Conservation (phyloP, 2,113 vertebrate species). For the Arenaria interpres region DNA sequence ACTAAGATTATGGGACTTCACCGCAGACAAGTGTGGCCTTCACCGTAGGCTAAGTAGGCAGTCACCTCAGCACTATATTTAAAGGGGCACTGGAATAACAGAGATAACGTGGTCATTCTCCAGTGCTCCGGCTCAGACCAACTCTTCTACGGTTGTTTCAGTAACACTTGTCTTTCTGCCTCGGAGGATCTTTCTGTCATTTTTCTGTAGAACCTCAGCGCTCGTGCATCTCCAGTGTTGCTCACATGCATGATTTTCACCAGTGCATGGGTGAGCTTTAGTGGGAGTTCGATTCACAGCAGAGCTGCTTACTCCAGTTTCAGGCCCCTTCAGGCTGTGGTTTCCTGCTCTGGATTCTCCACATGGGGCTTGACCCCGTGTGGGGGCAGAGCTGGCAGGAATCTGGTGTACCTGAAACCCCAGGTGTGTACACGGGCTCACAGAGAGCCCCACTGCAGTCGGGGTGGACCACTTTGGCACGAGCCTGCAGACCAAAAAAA, state of each 20-base stretch:
- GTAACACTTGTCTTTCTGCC: background rate
- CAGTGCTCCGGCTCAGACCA: background rate
- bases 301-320: background rate
- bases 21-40: slow-evolving; percentile 58
- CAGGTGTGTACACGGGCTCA: accelerated
- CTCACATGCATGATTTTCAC: accelerated
- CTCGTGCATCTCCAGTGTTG: accelerated
- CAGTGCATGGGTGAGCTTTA: background rate
- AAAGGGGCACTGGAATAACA: slow-evolving; percentile 50
- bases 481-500: background rate
- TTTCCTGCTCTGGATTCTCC: background rate
- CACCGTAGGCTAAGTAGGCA: slow-evolving; percentile 64
- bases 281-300: background rate
- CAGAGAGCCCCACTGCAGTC: accelerated
- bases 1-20: slow-evolving; percentile 68
- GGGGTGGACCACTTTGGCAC: background rate
- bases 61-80: slow-evolving; percentile 65
- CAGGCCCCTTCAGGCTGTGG: background rate
- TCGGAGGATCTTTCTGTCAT: background rate
- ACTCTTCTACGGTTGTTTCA: background rate
- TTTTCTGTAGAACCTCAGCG: background rate
- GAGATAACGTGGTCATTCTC: background rate
- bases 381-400: background rate
- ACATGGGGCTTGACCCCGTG: accelerated
- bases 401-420: accelerated